These are phyloP conservation scores for Rhingia rostrata DNA, from an alignment of 2,888 invertebrate genomes.

Conservation along the genomic window DNA sequence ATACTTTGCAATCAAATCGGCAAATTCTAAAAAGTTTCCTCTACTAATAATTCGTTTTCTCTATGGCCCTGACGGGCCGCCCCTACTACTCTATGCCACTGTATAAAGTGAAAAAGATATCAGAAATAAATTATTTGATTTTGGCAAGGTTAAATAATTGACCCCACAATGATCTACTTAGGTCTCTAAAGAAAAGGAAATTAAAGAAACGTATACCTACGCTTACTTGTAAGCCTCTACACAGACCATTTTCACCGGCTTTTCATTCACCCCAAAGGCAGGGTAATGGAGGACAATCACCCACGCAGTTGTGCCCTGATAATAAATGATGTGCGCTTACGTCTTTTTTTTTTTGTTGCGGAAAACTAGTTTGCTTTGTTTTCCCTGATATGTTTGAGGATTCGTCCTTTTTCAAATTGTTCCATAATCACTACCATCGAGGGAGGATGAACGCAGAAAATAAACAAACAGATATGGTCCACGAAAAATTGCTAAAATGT, in stretches of 20 bases:
- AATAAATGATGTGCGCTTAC: constrained; percentile 72
- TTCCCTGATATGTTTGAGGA: constrained; percentile 40
- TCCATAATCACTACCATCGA: constrained; percentile 61
- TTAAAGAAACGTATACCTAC: constrained; percentile 39
- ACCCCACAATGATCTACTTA: too few relatives aligned
- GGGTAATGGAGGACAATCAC: constrained; percentile 6
- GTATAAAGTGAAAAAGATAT: too few relatives aligned
- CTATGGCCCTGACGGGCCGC: too few relatives aligned
- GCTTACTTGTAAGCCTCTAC: constrained; percentile 35
- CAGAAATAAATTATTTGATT: too few relatives aligned
- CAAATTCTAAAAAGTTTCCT: too few relatives aligned
- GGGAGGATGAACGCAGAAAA: constrained; percentile 15
- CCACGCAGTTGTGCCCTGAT: constrained; percentile 50
- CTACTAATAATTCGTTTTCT: too few relatives aligned
- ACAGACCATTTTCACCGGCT: constrained; percentile 19
- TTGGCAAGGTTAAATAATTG: too few relatives aligned
- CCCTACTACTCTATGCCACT: too few relatives aligned
- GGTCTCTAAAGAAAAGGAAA: neutral
- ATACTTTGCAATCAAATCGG: too few relatives aligned
- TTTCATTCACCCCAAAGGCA: constrained; percentile 31
- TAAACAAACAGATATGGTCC: constrained; percentile 47
- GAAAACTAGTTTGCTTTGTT: constrained; percentile 53
- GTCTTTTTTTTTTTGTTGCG: constrained; percentile 32
- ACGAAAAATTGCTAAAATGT: constrained; percentile 63
- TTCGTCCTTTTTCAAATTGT: constrained; percentile 70